These are phyloP conservation scores for Notodonta ziczac DNA, from an alignment of 2,888 invertebrate species.

Conservation along the genomic window DNA sequence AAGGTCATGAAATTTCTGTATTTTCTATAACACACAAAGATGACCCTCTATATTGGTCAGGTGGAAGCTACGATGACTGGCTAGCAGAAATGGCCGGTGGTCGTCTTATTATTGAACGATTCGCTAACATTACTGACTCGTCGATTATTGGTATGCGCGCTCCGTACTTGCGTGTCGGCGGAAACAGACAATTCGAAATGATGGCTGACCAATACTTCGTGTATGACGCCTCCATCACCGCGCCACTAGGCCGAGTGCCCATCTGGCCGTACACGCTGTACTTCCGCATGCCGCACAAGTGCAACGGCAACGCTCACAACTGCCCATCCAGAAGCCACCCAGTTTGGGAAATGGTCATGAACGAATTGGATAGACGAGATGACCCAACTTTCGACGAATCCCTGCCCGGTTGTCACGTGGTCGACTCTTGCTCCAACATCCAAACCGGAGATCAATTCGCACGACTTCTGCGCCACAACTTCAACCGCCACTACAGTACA, in stretches of 20 bases:
- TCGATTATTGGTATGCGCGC: conserved; percentile 95
- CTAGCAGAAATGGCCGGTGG: conserved; percentile 97
- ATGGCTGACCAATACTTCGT: conserved; percentile 98
- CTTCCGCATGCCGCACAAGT: conserved; percentile 98
- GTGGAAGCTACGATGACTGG: conserved; percentile 96
- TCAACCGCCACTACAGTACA: conserved; percentile 96
- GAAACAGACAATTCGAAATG: conserved; percentile 98
- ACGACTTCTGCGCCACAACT: conserved; percentile 95
- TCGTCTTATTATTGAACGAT: conserved; percentile 93
- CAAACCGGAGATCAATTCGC: conserved; percentile 96
- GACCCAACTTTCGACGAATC: conserved; percentile 97
- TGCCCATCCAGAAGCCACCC: conserved; percentile 96
- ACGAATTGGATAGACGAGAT: conserved; percentile 96
- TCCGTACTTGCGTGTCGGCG: conserved; percentile 95
- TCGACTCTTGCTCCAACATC: conserved; percentile 97
- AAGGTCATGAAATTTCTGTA: conserved; percentile 95
- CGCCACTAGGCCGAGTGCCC: conserved; percentile 93
- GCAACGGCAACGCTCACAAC: conserved; percentile 96
- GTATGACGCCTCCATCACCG: conserved; percentile 97
- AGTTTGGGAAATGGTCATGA: conserved; percentile 99
- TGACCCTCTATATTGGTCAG: conserved; percentile 95
- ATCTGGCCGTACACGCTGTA: conserved; percentile 99
- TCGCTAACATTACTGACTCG: conserved; percentile 96
- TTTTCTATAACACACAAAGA: conserved; percentile 97
- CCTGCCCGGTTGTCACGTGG: conserved; percentile 96